These are phyloP conservation scores for Babylonia areolata DNA, from an alignment of 1,140 invertebrate genomes.

Conservation along the genomic window DNA sequence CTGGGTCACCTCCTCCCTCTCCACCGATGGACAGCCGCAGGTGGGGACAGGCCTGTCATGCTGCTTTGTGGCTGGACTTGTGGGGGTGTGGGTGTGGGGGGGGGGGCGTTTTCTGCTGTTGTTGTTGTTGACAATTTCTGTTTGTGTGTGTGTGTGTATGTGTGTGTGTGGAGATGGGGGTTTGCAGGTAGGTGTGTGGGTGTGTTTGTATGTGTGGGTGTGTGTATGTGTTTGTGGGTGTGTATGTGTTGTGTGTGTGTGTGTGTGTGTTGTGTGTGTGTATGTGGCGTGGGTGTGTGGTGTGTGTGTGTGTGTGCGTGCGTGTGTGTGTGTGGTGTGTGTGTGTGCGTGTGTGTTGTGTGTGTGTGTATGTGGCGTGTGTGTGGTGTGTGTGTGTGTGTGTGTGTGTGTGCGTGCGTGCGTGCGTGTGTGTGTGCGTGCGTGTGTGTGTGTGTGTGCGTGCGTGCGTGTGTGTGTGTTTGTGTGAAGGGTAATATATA, in stretches of 20 bases:
- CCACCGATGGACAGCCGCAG: not conserved
- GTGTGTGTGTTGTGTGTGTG: no score
- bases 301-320: constrained; percentile 24
- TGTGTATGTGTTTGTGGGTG: no score
- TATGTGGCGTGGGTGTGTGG: not conserved
- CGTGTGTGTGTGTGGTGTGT: constrained; percentile 36
- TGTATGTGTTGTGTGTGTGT: no score
- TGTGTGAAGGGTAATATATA: not conserved
- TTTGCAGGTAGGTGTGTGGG: no score
- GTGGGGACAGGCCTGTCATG: no score
- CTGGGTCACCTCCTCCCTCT: constrained; percentile 48
- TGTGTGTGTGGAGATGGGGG: no score
- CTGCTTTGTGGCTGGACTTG: no score
- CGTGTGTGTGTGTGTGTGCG: constrained; percentile 34
- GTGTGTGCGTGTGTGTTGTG: not conserved
- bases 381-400: not conserved
- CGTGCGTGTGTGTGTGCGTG: constrained; percentile 33
- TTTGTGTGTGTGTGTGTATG: no score
- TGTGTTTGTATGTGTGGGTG: no score
- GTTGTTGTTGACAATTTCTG: no score
- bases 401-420: constrained; percentile 1
- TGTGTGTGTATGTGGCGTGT: not conserved
- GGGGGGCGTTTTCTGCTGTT: no score
- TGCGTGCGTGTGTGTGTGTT: constrained; percentile 27
- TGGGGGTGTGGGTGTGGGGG: no score